Conservation (phyloP, 2,113 vertebrate genomes). For the Gobio gobio region DNA sequence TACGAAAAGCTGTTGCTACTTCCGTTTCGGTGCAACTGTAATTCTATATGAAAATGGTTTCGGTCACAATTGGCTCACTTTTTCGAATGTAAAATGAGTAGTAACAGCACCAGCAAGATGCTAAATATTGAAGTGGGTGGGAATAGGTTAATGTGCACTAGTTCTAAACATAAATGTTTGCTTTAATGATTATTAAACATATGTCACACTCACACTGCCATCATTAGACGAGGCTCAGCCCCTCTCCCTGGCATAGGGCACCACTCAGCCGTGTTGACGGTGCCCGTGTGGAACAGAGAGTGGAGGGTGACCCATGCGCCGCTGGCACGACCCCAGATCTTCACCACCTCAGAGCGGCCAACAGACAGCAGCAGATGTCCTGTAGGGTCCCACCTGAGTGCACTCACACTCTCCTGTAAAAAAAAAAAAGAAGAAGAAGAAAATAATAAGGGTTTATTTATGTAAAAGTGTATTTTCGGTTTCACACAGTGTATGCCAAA, state of each 20-base stretch:
- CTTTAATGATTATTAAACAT: neutral
- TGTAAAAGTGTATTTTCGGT: neutral
- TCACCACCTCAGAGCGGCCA: constrained; percentile 76
- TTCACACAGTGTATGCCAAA: neutral
- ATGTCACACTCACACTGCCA: constrained; percentile 74
- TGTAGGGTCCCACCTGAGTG: constrained; percentile 80
- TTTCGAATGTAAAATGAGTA: neutral
- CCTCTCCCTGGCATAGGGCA: constrained; percentile 75
- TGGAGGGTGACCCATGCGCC: constrained; percentile 74
- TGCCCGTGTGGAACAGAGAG: constrained; percentile 73
- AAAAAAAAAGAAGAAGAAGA: neutral
- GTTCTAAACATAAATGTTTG: neutral
- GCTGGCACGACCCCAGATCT: constrained; percentile 72
- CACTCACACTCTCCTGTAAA: constrained; percentile 72
- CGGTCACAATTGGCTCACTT: too few relatives aligned
- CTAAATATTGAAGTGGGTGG: neutral
- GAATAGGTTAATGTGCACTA: neutral
- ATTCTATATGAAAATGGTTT: neutral
- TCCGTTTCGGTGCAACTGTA: too few relatives aligned
- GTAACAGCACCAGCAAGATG: neutral
- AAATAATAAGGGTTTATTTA: neutral
- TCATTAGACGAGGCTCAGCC: constrained; percentile 75
- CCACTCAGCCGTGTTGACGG: constrained; percentile 75
- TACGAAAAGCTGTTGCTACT: too few relatives aligned
- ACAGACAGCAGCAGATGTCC: constrained; percentile 78